These are phyloP conservation scores for Agriotes lineatus DNA, from an alignment of 2,888 invertebrate species.

Conservation along the genomic window DNA sequence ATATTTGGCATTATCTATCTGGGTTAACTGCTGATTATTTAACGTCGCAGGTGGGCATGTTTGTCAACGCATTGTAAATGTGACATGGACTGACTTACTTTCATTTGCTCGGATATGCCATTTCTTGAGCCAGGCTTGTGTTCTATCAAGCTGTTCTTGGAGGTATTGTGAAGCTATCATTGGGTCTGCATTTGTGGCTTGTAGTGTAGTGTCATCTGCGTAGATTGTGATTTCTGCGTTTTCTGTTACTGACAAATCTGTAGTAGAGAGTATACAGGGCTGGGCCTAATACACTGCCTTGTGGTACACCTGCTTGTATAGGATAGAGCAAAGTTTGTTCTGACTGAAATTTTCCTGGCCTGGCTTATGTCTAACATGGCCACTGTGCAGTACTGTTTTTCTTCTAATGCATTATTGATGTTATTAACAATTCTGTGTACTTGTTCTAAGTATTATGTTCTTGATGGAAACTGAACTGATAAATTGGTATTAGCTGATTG, in stretches of 20 bases:
- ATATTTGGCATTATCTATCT: no score
- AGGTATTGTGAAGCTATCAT: background rate
- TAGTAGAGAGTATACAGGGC: background rate
- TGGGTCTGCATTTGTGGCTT: background rate
- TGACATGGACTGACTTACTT: background rate
- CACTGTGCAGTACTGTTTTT: background rate
- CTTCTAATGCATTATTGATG: background rate
- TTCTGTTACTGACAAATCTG: background rate
- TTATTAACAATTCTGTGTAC: background rate
- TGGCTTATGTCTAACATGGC: background rate
- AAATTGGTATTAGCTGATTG: background rate
- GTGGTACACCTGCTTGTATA: background rate
- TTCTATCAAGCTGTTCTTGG: background rate
- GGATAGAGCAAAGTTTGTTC: no score
- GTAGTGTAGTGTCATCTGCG: background rate
- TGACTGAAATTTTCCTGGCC: background rate
- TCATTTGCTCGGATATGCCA: constrained; percentile 1
- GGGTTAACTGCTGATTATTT: no score
- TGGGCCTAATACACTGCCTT: background rate
- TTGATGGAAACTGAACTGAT: background rate
- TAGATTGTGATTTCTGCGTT: background rate
- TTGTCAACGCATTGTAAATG: constrained; percentile 7
- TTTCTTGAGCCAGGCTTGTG: background rate
- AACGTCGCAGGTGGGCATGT: no score
- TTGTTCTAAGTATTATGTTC: background rate